These are phyloP conservation scores for Pediacus dermestoides DNA, from an alignment of 2,888 invertebrate species.

Conservation along the genomic window DNA sequence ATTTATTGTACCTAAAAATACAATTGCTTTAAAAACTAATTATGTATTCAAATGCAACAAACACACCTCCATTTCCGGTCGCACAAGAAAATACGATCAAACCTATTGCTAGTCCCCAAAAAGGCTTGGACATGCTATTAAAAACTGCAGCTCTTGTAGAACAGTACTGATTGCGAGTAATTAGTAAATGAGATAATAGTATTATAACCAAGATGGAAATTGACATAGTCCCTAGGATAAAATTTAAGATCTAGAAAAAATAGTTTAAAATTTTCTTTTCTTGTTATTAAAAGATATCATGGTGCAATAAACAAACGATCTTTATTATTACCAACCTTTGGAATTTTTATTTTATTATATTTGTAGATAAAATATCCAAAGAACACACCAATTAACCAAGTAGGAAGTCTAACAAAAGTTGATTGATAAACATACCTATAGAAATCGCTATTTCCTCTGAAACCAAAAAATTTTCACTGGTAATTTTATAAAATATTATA, in stretches of 20 bases:
- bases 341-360: slow-evolving; percentile 11
- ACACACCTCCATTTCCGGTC: slow-evolving; percentile 22
- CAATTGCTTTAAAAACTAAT: too few relatives aligned
- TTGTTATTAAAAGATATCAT: too few relatives aligned
- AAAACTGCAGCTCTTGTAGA: slow-evolving; percentile 21
- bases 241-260: too few relatives aligned
- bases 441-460: slow-evolving; percentile 11
- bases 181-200: slow-evolving; percentile 14
- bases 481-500: background rate
- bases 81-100: slow-evolving; percentile 24
- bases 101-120: slow-evolving; percentile 23
- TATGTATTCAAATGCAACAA: too few relatives aligned
- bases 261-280: too few relatives aligned
- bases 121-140: slow-evolving; percentile 24
- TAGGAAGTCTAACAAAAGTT: slow-evolving; percentile 13
- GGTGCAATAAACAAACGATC: too few relatives aligned
- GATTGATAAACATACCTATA: slow-evolving; percentile 12
- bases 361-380: slow-evolving; percentile 19
- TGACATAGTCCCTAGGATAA: slow-evolving; percentile 6
- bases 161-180: slow-evolving; percentile 16
- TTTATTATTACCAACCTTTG: slow-evolving; percentile 12
- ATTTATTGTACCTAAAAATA: slow-evolving; percentile 50
- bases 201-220: too few relatives aligned
- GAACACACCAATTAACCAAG: slow-evolving; percentile 27
- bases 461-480: slow-evolving; percentile 4